Evolutionary conservation across 2,113 vertebrate genomes (phyloP), one percentile per base, ranked within the genome.

Genomic region (Dryoscopus gambensis): DNA sequence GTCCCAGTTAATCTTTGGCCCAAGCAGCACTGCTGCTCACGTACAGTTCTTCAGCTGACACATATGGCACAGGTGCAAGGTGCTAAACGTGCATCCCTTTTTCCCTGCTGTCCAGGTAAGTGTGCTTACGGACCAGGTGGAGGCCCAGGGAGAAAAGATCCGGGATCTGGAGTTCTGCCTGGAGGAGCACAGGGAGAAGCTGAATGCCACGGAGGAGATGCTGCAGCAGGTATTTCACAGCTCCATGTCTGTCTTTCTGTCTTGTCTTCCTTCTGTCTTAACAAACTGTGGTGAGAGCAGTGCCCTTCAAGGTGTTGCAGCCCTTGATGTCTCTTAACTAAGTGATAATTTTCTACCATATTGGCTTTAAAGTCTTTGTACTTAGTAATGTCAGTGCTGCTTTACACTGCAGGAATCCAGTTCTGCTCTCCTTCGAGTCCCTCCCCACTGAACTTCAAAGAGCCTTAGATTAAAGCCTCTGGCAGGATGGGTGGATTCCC

Each of bases 131-230:
- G 99, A 99, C 97, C 99, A 99, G 94, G 99, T 99, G 79, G 99
- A 99, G 83, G 99, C 99, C 39, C 99, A 99, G 55, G 99, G 99
- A 52, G 99, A 99, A 94, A 99, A 99, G 98, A 99, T 99, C 85
- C 98, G 99, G 31, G 99, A 99, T 93, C 97, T 99, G 89, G 99
- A 99, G 79, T 94, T 99, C 71, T 99, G 99, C 95, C 98, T 99
- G 67, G 99, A 99, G 40, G 99, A 99, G 70, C 99, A 99, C 98
- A 98, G 99, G 79, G 99, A 99, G 81, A 99, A 99, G 93, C 96
- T 99, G 90, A 99, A 99, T 20, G 98, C 98, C 78, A 99, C 99
- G 0, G 99, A 99, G 63, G 99, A 99, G 84, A 99, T 99, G 99
- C 97, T 99, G 77, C 99, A 99, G 85, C 99, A 99, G 99, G 99